A percentile compares a stretch with the other conserved stretches of the same genome.
Evolutionary conservation across 2,797 vertebrate genomes (phyloP).

Genomic region (Pitangus sulphuratus): DNA sequence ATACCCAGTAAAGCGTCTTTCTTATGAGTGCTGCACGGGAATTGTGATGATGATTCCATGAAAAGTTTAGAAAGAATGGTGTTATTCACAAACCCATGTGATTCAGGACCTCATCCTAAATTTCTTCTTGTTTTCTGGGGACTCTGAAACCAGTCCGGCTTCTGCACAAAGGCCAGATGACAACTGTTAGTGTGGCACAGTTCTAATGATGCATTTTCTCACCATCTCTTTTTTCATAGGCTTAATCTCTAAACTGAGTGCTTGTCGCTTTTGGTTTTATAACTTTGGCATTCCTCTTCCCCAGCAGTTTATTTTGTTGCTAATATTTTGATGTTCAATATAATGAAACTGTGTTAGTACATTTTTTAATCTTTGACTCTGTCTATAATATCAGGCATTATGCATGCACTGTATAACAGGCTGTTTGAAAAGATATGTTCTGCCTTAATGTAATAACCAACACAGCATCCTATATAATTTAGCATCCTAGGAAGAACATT

Average conservation of each 20-base stretch:
- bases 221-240: not conserved
- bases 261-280: not conserved
- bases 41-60: not conserved
- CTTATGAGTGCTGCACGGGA: not conserved
- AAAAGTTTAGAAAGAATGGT: not conserved
- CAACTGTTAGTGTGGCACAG: not conserved
- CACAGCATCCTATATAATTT: not conserved
- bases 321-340: slow-evolving; percentile 15
- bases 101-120: not conserved
- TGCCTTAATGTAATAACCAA: not conserved
- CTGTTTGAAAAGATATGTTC: not conserved
- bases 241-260: not conserved
- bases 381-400: slow-evolving; percentile 1
- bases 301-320: slow-evolving; percentile 1
- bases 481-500: not conserved
- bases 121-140: not conserved
- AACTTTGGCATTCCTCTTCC: not conserved
- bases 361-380: slow-evolving; percentile 32
- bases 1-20: not conserved
- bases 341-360: not conserved
- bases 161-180: not conserved
- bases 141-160: not conserved
- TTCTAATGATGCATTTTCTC: slow-evolving; percentile 3
- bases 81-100: not conserved
- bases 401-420: not conserved